Evolutionary conservation across 2,797 vertebrate species (phyloP).

Genomic region (Lemur catta): DNA sequence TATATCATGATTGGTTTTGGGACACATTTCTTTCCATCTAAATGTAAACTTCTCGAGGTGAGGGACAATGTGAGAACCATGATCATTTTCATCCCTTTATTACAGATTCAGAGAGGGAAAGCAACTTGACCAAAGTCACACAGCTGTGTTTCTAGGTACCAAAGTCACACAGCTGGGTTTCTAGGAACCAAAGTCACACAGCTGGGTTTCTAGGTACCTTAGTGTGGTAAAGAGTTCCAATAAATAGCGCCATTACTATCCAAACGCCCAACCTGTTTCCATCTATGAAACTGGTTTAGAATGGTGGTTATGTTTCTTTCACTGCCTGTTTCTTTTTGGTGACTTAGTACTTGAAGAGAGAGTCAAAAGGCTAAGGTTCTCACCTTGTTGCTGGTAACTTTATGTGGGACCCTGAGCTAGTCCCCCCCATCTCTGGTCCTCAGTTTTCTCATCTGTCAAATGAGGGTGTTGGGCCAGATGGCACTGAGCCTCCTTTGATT

Average conservation of each 20-base stretch:
- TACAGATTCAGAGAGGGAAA: not conserved
- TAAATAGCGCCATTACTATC: not conserved
- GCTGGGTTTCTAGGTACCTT: not conserved
- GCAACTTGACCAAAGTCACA: not conserved
- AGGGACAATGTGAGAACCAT: not conserved
- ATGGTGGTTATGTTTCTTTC: not conserved
- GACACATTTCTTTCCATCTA: not conserved
- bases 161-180: not conserved
- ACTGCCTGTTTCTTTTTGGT: not conserved
- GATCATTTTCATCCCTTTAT: not conserved
- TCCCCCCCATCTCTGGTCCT: not conserved
- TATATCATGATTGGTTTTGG: not conserved
- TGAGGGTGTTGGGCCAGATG: not conserved
- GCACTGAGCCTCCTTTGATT: not conserved
- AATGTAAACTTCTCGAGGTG: not conserved
- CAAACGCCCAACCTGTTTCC: not conserved
- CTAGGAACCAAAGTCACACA: not conserved
- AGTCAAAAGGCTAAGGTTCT: not conserved
- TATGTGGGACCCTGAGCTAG: not conserved
- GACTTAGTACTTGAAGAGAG: not conserved
- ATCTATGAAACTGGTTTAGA: not conserved
- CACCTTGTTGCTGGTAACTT: not conserved
- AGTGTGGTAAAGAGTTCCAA: not conserved
- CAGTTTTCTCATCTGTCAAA: not conserved
- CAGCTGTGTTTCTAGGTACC: not conserved